Conservation (phyloP, 1,140 invertebrate genomes). For the Nebria ingens region DNA sequence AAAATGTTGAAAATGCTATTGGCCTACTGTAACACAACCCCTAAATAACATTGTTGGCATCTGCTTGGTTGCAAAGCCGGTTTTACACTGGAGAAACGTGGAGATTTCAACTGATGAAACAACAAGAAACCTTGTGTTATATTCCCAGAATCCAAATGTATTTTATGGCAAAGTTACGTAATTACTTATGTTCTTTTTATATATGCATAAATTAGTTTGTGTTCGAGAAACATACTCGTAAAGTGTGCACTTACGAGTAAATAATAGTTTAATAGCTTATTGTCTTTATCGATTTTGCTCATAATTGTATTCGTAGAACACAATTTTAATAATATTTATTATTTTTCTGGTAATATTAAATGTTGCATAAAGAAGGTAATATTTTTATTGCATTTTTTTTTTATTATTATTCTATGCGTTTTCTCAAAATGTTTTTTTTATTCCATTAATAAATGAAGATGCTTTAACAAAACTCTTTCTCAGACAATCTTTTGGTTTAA, state of each 20-base stretch:
- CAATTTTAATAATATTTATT: no score
- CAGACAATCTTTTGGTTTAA: no score
- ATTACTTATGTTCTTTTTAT: no score
- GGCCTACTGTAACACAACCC: not conserved
- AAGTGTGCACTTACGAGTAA: not conserved
- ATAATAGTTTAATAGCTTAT: not conserved
- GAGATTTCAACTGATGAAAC: slow-evolving; percentile 4
- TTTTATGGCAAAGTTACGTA: not conserved
- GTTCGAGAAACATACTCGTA: not conserved
- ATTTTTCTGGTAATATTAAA: no score
- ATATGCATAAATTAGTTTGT: no score
- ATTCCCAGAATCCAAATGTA: not conserved
- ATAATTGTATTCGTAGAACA: not conserved
- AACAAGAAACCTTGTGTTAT: not conserved
- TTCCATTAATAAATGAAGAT: no score
- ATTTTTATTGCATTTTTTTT: no score
- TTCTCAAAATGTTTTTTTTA: no score
- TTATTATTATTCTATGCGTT: no score
- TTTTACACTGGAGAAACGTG: not conserved
- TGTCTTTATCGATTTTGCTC: not conserved
- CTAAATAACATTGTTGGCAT: not conserved
- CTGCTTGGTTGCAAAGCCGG: not conserved
- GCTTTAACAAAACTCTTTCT: no score
- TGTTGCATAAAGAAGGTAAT: no score
- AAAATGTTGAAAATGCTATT: no score